A percentile compares a stretch with the other conserved stretches of the same genome.
Evolutionary conservation across 2,888 invertebrate genomes (phyloP).

Genomic region (Masnerella sp.): DNA sequence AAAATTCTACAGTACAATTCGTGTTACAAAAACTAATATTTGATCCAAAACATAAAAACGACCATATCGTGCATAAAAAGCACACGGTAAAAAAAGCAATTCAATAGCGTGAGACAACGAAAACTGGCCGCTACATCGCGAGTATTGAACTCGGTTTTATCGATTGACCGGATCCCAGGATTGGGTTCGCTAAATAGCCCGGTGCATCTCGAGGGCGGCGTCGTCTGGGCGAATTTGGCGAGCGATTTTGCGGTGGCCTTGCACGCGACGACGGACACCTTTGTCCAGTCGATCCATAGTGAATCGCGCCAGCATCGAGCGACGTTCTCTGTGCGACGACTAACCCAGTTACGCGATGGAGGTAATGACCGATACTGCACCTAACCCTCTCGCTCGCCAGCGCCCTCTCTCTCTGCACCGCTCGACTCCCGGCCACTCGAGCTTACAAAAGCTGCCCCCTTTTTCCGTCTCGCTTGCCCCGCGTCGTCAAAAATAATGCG

Average conservation of each 20-base stretch:
- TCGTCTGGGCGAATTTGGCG: conserved; percentile 12
- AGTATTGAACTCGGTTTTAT: conserved; percentile 44
- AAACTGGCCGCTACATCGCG: conserved; percentile 25
- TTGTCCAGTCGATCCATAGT: conserved; percentile 27
- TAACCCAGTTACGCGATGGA: conserved; percentile 77
- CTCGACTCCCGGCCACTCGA: conserved; percentile 30
- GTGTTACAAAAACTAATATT: no score
- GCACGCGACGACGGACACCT: conserved; percentile 34
- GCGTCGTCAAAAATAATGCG: conserved; percentile 26
- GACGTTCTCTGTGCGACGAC: conserved; percentile 77
- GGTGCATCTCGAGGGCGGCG: conserved; percentile 36
- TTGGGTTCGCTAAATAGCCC: conserved; percentile 32
- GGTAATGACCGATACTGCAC: conserved; percentile 78
- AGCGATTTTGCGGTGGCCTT: conserved; percentile 24
- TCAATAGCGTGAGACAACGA: conserved; percentile 22
- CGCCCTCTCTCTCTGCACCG: neutral
- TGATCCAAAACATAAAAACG: no score
- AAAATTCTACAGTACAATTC: no score
- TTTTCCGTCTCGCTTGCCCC: conserved; percentile 26
- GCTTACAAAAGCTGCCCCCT: conserved; percentile 52
- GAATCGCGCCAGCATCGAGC: conserved; percentile 64
- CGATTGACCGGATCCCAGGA: conserved; percentile 36
- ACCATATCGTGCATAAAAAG: conserved; percentile 2
- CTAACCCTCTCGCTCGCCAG: conserved; percentile 68
- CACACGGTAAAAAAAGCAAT: conserved; percentile 11